Conservation (phyloP, 2,113 vertebrate species). For the Ceyx cyanopectus region DNA sequence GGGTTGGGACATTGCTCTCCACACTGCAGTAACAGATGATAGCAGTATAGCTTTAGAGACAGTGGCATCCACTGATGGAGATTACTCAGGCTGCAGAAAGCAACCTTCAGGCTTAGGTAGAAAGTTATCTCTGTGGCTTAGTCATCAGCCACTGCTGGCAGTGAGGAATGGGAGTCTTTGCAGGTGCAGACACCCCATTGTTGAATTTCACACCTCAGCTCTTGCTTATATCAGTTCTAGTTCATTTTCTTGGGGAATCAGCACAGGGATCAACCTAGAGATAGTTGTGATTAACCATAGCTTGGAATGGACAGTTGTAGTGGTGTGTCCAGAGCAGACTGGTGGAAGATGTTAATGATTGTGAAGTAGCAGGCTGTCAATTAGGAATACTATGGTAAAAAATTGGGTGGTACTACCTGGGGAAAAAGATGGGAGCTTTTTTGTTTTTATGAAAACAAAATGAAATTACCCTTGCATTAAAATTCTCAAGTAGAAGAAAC, state of each 20-base stretch:
- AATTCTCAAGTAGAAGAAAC: not conserved
- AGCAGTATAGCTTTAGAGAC: not conserved
- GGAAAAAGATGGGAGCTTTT: not conserved
- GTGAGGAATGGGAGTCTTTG: fast-evolving
- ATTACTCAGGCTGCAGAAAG: not conserved
- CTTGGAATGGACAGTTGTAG: not conserved
- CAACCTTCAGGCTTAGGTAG: not conserved
- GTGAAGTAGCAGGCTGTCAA: not conserved
- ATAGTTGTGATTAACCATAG: not conserved
- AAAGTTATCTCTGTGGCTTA: not conserved
- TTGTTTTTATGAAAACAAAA: not conserved
- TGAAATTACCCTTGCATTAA: not conserved
- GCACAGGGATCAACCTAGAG: not conserved
- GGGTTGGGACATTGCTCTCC: not conserved
- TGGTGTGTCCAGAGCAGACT: not conserved
- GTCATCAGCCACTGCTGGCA: not conserved
- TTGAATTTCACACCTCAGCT: not conserved
- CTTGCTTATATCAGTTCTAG: not conserved
- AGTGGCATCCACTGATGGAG: not conserved
- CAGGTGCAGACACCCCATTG: not conserved
- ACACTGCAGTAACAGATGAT: not conserved
- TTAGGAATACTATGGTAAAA: not conserved
- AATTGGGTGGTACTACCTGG: not conserved
- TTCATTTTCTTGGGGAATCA: not conserved
- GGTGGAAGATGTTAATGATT: not conserved